Evolutionary conservation across 2,113 vertebrate species (phyloP), one percentile per base, ranked within the genome.

Genomic region (Physeter macrocephalus): DNA sequence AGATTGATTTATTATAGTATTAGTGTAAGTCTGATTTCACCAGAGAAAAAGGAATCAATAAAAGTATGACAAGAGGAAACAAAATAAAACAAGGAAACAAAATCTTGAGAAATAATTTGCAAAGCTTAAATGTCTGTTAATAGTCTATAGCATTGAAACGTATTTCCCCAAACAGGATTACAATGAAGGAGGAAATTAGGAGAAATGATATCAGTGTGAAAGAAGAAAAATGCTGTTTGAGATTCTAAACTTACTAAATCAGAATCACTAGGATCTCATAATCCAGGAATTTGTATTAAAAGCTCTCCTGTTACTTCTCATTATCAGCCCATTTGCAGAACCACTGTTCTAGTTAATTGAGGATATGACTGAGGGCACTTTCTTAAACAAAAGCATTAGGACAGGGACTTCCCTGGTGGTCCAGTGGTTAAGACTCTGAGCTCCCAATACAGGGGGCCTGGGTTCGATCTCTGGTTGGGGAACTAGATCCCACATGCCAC

Each of bases 101-200:
- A 87, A 72, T 92, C 41, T 34, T 90, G 61, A 94, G 77, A 95
- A 92, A 93, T 72, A 77, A 91, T 41, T 82, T 62, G 18, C 59
- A 69, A 67, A 86, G 78, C 57, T 86, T 71, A 5, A 71, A 34
- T 46, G 52, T 93, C 82, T 97, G 46, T 31, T 83, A 85, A 71
- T 23, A 71, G 43, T 34, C 54, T 88, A 25, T 17, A 64, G 39
- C 80, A 81, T 0, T 43, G 54, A 82, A 81, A 94, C 78, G 18
- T 64, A 59, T 86, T 91, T 86, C 77, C 81, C 43, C 21, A 54
- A 91, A 96, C 6, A 92, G 67, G 62, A 75, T 88, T n/a, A 84
- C 77, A 75, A 92, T 46, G 62, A 80, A 94, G 52, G 83, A 49
- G 17, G 31, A 57, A 62, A 80, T 72, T 2, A 83, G 59, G 64